Evolutionary conservation across 2,113 vertebrate genomes (phyloP).

Genomic region (Heterochromis multidens): DNA sequence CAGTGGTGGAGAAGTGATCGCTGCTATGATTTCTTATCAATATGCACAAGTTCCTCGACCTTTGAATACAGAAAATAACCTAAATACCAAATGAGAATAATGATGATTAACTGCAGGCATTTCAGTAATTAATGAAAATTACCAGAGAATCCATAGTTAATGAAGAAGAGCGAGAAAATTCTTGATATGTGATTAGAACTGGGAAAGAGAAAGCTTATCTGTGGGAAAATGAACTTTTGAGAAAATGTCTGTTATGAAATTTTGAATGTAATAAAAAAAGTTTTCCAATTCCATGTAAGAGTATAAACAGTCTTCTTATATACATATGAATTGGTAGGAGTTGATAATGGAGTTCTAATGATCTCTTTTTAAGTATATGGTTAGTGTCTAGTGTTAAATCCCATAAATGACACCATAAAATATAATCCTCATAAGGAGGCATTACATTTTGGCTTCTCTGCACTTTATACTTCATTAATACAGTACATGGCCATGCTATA

Average conservation of each 20-base stretch:
- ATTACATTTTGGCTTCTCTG: neutral
- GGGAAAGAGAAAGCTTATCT: conserved; percentile 31
- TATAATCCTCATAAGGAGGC: neutral
- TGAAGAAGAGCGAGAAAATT: conserved; percentile 45
- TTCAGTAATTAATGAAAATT: conserved; percentile 66
- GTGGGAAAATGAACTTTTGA: conserved; percentile 23
- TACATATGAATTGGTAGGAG: neutral
- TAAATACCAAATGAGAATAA: conserved; percentile 56
- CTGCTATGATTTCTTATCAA: conserved; percentile 38
- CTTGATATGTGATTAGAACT: conserved; percentile 38
- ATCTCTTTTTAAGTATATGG: no score
- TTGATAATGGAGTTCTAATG: neutral
- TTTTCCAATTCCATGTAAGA: neutral
- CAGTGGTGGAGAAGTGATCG: neutral
- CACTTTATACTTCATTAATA: neutral
- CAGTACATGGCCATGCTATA: neutral
- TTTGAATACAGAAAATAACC: conserved; percentile 54
- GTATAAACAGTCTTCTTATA: neutral
- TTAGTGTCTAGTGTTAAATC: neutral
- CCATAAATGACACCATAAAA: neutral
- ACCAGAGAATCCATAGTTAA: conserved; percentile 61
- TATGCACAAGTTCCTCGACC: conserved; percentile 44
- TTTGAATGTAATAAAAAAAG: neutral
- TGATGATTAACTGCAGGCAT: conserved; percentile 64
- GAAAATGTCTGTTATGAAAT: conserved; percentile 5